phyloP scores from a whole-genome alignment of 2,113 vertebrate genomes.

The Hystrix cristata region DNA sequence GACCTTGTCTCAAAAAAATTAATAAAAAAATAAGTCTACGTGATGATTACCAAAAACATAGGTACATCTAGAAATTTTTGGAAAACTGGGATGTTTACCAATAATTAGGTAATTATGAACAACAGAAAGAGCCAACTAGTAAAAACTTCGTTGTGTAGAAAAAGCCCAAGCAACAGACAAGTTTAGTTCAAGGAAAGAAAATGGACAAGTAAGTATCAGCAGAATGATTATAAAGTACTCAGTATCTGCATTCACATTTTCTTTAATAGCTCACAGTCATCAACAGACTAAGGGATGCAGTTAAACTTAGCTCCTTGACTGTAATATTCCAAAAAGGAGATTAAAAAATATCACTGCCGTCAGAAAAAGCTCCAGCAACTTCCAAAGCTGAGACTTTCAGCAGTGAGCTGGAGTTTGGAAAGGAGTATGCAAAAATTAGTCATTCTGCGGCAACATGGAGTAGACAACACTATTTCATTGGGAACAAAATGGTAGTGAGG shows the following conservation, averaged over 20 bases:
- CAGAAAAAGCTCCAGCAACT: background rate
- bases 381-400: background rate
- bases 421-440: background rate
- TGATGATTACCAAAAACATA: background rate
- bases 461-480: too few relatives aligned
- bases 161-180: background rate
- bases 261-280: background rate
- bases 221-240: background rate
- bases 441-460: background rate
- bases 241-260: background rate
- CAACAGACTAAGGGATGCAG: background rate
- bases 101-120: background rate
- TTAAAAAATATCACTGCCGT: background rate
- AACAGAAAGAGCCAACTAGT: background rate
- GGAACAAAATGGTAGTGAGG: fast-evolving
- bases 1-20: background rate
- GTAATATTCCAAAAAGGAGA: background rate
- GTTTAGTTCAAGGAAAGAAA: background rate
- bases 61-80: background rate
- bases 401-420: background rate
- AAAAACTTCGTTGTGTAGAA: background rate
- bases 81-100: background rate
- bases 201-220: background rate
- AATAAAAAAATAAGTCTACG: background rate
- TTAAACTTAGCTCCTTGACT: background rate